phyloP scores from a whole-genome alignment of 2,113 vertebrate species.

The Daphoenositta chrysoptera region DNA sequence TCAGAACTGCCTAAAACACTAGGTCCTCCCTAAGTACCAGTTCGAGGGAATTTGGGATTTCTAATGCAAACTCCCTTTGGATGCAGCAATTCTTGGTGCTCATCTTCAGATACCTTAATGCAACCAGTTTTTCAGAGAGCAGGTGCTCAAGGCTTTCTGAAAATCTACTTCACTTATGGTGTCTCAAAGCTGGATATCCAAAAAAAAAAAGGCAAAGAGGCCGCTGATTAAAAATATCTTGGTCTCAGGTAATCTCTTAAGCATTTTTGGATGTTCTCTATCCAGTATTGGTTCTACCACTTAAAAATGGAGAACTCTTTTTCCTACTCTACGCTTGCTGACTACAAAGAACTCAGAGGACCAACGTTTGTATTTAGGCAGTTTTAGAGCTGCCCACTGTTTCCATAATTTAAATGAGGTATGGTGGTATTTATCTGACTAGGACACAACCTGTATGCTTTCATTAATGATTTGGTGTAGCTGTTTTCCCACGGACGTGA shows the following conservation, averaged over 20 bases:
- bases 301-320: slow-evolving; percentile 43
- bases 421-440: slow-evolving; percentile 4
- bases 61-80: slow-evolving; percentile 8
- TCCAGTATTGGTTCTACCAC: slow-evolving; percentile 28
- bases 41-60: slow-evolving; percentile 6
- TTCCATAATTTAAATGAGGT: slow-evolving; percentile 34
- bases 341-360: slow-evolving; percentile 66
- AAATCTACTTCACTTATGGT: not conserved
- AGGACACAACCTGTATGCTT: slow-evolving; percentile 46
- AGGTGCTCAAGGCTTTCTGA: slow-evolving; percentile 40
- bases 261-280: not conserved
- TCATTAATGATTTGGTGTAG: slow-evolving; percentile 48
- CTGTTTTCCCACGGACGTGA: slow-evolving; percentile 41
- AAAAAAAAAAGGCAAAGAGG: not conserved
- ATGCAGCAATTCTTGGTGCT: slow-evolving; percentile 54
- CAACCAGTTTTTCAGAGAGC: slow-evolving; percentile 22
- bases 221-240: not conserved
- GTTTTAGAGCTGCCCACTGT: slow-evolving; percentile 60
- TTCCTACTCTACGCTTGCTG: slow-evolving; percentile 54
- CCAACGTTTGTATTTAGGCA: slow-evolving; percentile 68
- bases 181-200: slow-evolving; percentile 37
- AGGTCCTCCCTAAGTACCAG: not conserved
- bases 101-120: slow-evolving; percentile 48
- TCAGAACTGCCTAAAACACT: slow-evolving; percentile 25
- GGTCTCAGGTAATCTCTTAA: not conserved